phyloP scores from a whole-genome alignment of 1,140 invertebrate genomes.

The Scylla paramamosain region DNA sequence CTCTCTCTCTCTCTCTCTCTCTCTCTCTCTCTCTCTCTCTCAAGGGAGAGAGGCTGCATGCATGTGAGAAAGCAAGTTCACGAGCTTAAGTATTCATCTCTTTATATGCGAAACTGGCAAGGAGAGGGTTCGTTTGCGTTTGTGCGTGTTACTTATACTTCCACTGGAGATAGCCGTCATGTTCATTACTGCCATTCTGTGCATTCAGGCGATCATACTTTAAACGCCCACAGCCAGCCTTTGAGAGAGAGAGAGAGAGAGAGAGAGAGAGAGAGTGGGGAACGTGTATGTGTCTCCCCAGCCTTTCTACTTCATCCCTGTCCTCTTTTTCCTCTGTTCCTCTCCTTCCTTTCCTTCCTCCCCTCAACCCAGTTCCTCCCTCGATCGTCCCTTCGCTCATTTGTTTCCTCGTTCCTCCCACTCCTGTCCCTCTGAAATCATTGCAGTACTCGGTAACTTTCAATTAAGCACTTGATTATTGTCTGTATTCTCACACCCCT shows the following conservation, averaged over 20 bases:
- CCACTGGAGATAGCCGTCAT: too few relatives aligned
- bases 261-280: too few relatives aligned
- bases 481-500: too few relatives aligned
- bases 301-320: not conserved
- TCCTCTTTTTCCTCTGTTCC: not conserved
- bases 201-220: too few relatives aligned
- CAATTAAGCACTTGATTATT: too few relatives aligned
- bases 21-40: too few relatives aligned
- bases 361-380: not conserved
- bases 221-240: too few relatives aligned
- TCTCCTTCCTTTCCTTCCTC: not conserved
- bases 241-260: too few relatives aligned
- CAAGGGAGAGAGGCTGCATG: not conserved
- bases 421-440: too few relatives aligned
- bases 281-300: not conserved
- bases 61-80: not conserved
- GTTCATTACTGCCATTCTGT: too few relatives aligned
- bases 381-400: not conserved
- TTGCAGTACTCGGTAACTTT: too few relatives aligned
- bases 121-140: not conserved
- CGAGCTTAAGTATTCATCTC: not conserved
- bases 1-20: not conserved
- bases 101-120: not conserved
- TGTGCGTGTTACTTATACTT: not conserved
- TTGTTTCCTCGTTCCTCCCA: too few relatives aligned